These are phyloP conservation scores for Mythimna lalbum DNA, from an alignment of 2,888 invertebrate genomes.

Conservation along the genomic window DNA sequence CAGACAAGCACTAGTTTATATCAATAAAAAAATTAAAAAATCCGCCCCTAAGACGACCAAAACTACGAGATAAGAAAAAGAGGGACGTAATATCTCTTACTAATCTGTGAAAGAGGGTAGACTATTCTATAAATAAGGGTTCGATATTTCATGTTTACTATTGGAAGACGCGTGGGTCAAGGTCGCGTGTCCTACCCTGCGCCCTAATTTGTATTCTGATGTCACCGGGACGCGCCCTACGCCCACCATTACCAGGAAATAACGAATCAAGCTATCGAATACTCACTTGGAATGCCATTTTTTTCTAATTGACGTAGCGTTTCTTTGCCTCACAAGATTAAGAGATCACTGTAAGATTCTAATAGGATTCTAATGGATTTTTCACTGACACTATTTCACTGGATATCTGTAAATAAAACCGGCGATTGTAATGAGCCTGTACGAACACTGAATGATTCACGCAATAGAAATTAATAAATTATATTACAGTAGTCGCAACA, in stretches of 20 bases:
- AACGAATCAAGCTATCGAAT: slow-evolving; percentile 34
- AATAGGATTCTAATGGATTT: slow-evolving; percentile 12
- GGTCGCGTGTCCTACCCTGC: slow-evolving; percentile 43
- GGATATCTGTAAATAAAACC: slow-evolving; percentile 47
- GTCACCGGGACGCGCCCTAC: slow-evolving; percentile 70
- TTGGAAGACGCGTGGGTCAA: slow-evolving; percentile 35
- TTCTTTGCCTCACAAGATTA: slow-evolving; percentile 34
- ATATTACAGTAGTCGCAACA: slow-evolving; percentile 6
- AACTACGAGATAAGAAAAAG: background rate
- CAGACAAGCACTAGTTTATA: no score
- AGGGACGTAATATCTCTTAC: no score
- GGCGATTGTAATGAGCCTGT: slow-evolving; percentile 7
- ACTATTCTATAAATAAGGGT: background rate
- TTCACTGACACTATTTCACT: slow-evolving; percentile 35
- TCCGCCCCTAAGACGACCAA: no score
- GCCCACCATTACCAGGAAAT: slow-evolving; percentile 27
- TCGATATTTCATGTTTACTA: slow-evolving; percentile 31
- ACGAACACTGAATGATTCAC: slow-evolving; percentile 16
- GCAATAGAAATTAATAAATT: slow-evolving; percentile 10
- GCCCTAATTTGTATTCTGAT: slow-evolving; percentile 63
- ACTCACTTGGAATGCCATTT: slow-evolving; percentile 75
- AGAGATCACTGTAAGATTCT: slow-evolving; percentile 19
- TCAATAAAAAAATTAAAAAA: no score
- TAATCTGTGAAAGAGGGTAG: background rate
- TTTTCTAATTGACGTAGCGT: slow-evolving; percentile 50